Percentiles rank a stretch among this genome's conserved stretches.
phyloP scores from a whole-genome alignment of 2,113 vertebrate species.

The Dromas ardeola region DNA sequence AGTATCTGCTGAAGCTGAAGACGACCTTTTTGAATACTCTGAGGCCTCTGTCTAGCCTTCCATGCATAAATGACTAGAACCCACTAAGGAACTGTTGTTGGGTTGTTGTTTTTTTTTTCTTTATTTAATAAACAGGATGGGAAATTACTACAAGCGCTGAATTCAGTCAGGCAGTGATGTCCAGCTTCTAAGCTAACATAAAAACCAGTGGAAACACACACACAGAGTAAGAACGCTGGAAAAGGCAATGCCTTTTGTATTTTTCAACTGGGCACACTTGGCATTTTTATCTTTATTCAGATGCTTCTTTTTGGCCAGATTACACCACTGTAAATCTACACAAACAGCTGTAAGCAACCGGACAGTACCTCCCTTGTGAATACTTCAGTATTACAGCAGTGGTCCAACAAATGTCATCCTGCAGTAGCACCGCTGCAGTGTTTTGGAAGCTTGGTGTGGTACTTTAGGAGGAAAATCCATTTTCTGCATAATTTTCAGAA shows the following conservation, averaged over 20 bases:
- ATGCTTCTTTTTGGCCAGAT: background rate
- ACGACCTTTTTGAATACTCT: background rate
- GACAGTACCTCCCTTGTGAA: background rate
- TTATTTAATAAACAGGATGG: background rate
- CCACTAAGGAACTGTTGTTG: background rate
- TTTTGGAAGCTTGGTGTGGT: background rate
- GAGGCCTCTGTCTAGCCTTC: background rate
- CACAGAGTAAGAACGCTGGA: background rate
- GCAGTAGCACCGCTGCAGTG: background rate
- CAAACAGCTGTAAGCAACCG: background rate
- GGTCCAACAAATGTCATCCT: background rate
- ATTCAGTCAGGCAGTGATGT: background rate
- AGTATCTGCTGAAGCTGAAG: background rate
- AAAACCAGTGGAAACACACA: background rate
- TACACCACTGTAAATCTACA: background rate
- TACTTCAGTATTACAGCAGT: background rate
- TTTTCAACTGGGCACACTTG: background rate
- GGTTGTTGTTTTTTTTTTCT: background rate
- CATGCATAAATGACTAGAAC: background rate
- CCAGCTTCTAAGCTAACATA: background rate
- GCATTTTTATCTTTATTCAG: background rate
- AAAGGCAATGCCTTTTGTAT: background rate
- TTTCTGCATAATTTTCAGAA: background rate
- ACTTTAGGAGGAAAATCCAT: background rate
- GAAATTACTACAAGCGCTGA: background rate